These are phyloP conservation scores for Acanthis flammea DNA, from an alignment of 2,797 vertebrate genomes.

Conservation along the genomic window DNA sequence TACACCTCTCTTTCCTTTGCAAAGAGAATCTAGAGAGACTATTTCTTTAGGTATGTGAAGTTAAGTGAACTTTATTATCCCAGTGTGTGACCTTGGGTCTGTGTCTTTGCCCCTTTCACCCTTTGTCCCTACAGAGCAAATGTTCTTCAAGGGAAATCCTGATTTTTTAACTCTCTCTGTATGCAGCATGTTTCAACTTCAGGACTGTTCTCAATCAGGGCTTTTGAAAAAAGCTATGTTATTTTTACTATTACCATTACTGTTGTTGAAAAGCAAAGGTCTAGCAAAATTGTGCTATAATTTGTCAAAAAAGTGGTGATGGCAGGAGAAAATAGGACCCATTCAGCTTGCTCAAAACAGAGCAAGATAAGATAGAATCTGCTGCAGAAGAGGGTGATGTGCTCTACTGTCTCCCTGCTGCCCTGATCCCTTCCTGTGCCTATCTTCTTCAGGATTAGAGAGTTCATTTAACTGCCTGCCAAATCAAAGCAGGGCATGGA, in stretches of 20 bases:
- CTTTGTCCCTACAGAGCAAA: not conserved
- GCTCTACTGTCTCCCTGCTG: not conserved
- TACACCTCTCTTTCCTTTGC: not conserved
- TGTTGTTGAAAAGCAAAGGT: not conserved
- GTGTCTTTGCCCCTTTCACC: not conserved
- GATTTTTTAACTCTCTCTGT: not conserved
- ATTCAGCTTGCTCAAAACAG: not conserved
- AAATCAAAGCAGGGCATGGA: not conserved
- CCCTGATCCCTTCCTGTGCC: not conserved
- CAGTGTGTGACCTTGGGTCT: not conserved
- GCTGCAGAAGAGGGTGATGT: not conserved
- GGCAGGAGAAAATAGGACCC: not conserved
- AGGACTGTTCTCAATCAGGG: not conserved
- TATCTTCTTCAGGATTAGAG: not conserved
- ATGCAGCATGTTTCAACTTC: not conserved
- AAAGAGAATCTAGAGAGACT: not conserved
- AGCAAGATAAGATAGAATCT: not conserved
- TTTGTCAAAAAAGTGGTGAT: not conserved
- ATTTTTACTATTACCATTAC: not conserved
- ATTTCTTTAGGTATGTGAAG: not conserved
- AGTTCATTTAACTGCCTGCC: not conserved
- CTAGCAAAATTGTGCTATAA: not conserved
- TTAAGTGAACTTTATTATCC: conserved; percentile 14
- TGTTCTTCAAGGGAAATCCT: not conserved
- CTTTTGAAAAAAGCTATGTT: not conserved